These are phyloP conservation scores for Vidua chalybeata DNA, from an alignment of 2,113 vertebrate species.

Conservation along the genomic window DNA sequence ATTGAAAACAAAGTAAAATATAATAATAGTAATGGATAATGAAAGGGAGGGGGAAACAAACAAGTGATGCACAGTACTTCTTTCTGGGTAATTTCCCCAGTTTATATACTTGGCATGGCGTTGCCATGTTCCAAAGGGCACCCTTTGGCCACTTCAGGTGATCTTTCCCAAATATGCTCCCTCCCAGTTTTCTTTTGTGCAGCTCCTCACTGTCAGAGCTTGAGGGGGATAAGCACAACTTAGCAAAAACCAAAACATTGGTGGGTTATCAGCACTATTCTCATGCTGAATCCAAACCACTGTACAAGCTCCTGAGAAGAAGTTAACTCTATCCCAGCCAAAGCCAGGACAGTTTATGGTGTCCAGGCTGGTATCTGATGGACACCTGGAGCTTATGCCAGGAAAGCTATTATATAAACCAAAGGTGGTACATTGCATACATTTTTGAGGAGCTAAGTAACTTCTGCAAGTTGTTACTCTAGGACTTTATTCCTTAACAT, in stretches of 20 bases:
- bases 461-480: background rate
- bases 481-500: background rate
- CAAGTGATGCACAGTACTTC: background rate
- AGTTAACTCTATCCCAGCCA: background rate
- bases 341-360: background rate
- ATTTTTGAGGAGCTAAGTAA: background rate
- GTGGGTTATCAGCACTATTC: background rate
- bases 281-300: background rate
- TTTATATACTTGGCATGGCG: background rate
- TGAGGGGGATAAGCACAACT: background rate
- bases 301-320: background rate
- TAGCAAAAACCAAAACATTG: background rate
- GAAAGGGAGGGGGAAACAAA: background rate
- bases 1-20: background rate
- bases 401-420: rapidly evolving
- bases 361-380: background rate
- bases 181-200: background rate
- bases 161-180: background rate
- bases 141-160: background rate
- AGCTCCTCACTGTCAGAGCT: rapidly evolving
- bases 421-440: rapidly evolving
- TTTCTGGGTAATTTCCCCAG: background rate
- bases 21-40: background rate
- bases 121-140: too few species aligned
- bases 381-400: background rate